Conservation (phyloP, 2,113 vertebrate species). For the Malurus melanocephalus region DNA sequence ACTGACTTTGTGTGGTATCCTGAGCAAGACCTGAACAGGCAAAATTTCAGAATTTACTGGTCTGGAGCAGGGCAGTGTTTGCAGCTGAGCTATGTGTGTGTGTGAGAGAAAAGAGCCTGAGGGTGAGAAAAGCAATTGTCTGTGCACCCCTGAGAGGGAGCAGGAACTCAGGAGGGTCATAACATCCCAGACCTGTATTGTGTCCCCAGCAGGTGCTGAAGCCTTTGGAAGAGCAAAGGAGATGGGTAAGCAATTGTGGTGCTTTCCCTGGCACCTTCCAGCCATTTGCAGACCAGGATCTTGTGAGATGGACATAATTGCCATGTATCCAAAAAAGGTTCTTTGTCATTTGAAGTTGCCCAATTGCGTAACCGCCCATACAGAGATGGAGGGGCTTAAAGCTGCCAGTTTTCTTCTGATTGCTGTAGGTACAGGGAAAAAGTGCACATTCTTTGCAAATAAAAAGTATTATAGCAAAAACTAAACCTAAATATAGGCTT, state of each 20-base stretch:
- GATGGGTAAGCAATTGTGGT: not conserved
- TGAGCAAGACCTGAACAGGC: not conserved
- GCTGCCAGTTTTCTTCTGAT: not conserved
- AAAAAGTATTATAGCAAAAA: not conserved
- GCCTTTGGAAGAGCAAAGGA: not conserved
- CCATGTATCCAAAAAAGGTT: rapidly evolving
- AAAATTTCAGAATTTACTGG: not conserved
- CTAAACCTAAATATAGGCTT: not conserved
- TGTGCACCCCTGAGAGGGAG: not conserved
- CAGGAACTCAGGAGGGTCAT: not conserved
- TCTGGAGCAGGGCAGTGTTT: not conserved
- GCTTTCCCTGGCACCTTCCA: not conserved
- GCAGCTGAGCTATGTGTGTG: not conserved
- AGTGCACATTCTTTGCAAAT: not conserved
- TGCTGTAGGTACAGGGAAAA: not conserved
- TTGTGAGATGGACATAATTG: not conserved
- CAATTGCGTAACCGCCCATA: not conserved
- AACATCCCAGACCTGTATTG: not conserved
- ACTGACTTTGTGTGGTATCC: not conserved
- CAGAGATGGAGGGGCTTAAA: not conserved
- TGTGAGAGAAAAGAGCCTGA: not conserved
- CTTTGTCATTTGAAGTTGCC: not conserved
- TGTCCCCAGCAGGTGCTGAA: not conserved
- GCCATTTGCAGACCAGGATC: not conserved
- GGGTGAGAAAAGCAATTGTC: not conserved